These are phyloP conservation scores for Antrozous pallidus DNA, from an alignment of 2,797 vertebrate genomes.

Conservation along the genomic window DNA sequence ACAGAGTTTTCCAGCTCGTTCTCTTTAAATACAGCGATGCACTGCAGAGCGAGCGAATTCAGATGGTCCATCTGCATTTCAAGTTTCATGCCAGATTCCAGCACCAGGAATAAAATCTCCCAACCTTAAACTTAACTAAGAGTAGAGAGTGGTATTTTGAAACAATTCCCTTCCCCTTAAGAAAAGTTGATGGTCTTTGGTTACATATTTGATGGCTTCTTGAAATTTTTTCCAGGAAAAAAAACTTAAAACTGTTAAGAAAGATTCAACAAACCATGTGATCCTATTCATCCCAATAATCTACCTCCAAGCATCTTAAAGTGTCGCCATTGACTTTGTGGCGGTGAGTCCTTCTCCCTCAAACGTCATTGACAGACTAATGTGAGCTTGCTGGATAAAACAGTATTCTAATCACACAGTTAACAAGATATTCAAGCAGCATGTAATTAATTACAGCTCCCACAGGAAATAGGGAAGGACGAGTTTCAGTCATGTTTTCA, in stretches of 20 bases:
- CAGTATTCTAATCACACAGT: background rate
- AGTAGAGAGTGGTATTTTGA: background rate
- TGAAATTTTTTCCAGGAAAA: background rate
- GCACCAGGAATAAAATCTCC: background rate
- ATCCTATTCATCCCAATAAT: background rate
- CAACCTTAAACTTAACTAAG: background rate
- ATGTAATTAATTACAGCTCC: no score
- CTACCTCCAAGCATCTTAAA: background rate
- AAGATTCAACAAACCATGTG: background rate
- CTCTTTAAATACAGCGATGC: background rate
- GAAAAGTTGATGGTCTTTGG: background rate
- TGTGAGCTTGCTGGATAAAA: background rate
- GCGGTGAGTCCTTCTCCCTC: background rate
- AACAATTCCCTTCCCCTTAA: background rate
- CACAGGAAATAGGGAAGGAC: background rate
- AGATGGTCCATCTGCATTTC: background rate
- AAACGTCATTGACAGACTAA: background rate
- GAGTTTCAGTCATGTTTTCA: background rate
- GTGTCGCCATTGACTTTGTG: background rate
- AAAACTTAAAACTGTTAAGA: background rate
- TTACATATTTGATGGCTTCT: background rate
- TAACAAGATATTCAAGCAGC: background rate
- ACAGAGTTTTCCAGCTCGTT: background rate
- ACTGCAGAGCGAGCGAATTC: background rate
- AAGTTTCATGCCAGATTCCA: background rate